These are phyloP conservation scores for Pipistrellus kuhlii DNA, from an alignment of 2,797 vertebrate genomes.

Conservation along the genomic window DNA sequence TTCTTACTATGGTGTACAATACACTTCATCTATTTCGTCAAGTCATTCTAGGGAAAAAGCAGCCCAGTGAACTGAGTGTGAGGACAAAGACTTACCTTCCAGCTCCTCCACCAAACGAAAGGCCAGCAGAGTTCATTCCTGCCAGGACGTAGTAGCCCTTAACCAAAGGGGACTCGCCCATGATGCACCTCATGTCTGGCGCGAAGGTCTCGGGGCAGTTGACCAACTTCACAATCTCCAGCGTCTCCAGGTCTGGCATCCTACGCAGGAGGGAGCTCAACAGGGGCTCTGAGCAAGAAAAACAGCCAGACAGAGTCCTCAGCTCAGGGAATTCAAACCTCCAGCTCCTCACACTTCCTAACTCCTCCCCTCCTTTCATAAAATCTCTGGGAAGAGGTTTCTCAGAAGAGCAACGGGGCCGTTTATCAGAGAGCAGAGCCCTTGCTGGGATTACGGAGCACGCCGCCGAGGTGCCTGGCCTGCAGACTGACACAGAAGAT, in stretches of 20 bases:
- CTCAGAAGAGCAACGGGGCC: neutral
- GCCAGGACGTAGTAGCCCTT: constrained; percentile 95
- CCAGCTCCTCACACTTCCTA: neutral
- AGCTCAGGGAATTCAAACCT: constrained; percentile 11
- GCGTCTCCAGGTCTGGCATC: constrained; percentile 93
- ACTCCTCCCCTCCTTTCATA: neutral
- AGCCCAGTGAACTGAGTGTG: neutral
- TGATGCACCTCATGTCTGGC: constrained; percentile 97
- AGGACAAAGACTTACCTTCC: constrained; percentile 92
- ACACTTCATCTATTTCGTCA: neutral
- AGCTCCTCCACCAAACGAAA: constrained; percentile 95
- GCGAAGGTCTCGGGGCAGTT: constrained; percentile 98
- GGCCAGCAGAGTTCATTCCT: constrained; percentile 98
- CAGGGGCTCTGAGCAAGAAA: constrained; percentile 91
- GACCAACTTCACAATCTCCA: constrained; percentile 96
- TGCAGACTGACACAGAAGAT: neutral
- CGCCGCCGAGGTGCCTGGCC: neutral
- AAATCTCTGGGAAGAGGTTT: neutral
- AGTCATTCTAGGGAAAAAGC: neutral
- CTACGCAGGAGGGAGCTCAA: constrained; percentile 93
- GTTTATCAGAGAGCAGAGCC: constrained; percentile 22
- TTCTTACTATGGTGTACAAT: neutral
- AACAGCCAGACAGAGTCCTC: neutral
- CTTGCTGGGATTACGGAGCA: neutral
- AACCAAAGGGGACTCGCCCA: constrained; percentile 94